Evolutionary conservation across 2,888 invertebrate species (phyloP), one percentile per base, ranked within the genome.

Genomic region (Rhagium mordax): DNA sequence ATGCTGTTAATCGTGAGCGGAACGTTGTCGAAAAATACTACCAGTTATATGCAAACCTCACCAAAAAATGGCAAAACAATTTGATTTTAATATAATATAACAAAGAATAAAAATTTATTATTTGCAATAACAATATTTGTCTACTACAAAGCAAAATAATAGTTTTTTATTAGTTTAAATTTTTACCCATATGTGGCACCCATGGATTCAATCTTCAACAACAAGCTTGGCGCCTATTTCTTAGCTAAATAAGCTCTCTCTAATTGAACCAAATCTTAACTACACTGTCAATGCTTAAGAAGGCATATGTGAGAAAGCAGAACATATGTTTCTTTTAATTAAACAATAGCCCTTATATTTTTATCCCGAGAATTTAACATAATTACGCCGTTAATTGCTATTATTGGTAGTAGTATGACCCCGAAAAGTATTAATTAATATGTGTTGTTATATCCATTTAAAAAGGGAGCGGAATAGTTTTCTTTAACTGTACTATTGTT

Each of bases 321-420:
- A 74, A 72, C 70, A 72, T 67, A 70, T 74, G 59, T 59, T 59
- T 62, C 67, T 67, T 59, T 60, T 69, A 75, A 75, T 75, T 75
- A 68, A 69, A 71, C 67, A 71, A 75, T 73, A 66, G 69, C 75
- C 75, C 75, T 75, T 75, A 75, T 73, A 69, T 71, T 72, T 71
- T 64, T 55, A 69, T 64, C 62, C 41, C 65, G 53, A 57, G 66
- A 73, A 70, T 75, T 72, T 72, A 70, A 68, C 72, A 72, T 72
- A 75, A 73, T 73, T 71, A 70, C 53, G 60, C 60, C 64, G 67
- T 72, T 69, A 72, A 75, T 70, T 70, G 72, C 67, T 59, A 73
- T 69, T 71, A 70, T 72, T 67, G 68, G 41, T 65, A 48, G 24
- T 20, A 55, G 69, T 69, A 47, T 71, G 73, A 75, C 73, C 70